Conservation (phyloP, 2,797 vertebrate genomes). For the Salarias fasciatus region DNA sequence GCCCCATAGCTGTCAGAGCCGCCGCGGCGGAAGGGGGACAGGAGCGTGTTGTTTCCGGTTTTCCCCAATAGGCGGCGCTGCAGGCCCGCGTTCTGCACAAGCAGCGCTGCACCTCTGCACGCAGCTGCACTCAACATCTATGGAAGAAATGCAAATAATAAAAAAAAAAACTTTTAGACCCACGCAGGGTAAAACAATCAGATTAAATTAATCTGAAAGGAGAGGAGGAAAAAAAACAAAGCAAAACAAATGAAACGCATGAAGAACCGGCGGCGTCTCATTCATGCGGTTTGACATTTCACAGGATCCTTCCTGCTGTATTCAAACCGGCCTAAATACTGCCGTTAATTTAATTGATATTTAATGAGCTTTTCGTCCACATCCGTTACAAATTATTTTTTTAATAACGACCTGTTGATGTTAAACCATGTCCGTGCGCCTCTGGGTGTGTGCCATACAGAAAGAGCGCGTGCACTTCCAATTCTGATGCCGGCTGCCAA, state of each 20-base stretch:
- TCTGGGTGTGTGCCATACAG: not conserved
- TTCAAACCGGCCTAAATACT: no score
- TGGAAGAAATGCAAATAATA: not conserved
- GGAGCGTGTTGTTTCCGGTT: constrained; percentile 4
- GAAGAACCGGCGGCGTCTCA: not conserved
- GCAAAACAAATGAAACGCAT: not conserved
- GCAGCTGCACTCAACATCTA: constrained; percentile 20
- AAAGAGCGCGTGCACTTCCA: not conserved
- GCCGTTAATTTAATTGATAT: constrained; percentile 1
- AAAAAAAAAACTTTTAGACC: not conserved
- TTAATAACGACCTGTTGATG: not conserved
- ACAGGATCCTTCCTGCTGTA: not conserved
- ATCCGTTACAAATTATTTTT: not conserved
- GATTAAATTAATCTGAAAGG: no score
- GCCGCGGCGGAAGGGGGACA: constrained; percentile 1
- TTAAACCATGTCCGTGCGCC: not conserved
- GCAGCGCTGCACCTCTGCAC: not conserved
- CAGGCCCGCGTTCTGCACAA: constrained; percentile 52
- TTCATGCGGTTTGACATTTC: not conserved
- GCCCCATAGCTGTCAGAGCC: constrained; percentile 6
- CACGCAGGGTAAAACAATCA: no score
- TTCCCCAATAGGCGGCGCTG: constrained; percentile 76
- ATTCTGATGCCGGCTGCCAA: constrained; percentile 18
- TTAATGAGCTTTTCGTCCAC: not conserved
- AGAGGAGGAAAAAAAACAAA: not conserved